A percentile compares a stretch with the other conserved stretches of the same genome.
Evolutionary conservation across 2,888 invertebrate genomes (phyloP).

Genomic region (Cylloceria caligata): DNA sequence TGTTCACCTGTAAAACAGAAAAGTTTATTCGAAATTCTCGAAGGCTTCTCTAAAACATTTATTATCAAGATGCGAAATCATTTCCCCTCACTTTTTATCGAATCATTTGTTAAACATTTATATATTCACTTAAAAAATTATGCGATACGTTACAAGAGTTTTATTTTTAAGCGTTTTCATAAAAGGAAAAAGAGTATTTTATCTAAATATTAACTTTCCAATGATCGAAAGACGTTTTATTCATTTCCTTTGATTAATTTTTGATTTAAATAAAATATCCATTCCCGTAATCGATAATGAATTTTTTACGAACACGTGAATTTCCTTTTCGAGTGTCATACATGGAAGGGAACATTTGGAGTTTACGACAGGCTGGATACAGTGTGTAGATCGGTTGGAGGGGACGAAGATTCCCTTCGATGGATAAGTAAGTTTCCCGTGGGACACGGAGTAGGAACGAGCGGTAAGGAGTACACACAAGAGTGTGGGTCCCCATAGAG

Average conservation of each 20-base stretch:
- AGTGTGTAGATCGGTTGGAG: background rate
- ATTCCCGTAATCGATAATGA: background rate
- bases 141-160: too few species aligned
- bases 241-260: background rate
- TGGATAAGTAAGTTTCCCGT: background rate
- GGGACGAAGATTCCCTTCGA: slow-evolving; percentile 3
- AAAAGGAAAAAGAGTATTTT: too few species aligned
- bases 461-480: background rate
- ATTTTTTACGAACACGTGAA: slow-evolving; percentile 13
- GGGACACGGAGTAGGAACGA: slow-evolving; percentile 4
- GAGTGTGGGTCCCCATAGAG: slow-evolving; percentile 68
- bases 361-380: background rate
- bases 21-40: background rate
- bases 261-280: background rate
- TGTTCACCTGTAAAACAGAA: slow-evolving; percentile 3
- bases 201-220: too few species aligned
- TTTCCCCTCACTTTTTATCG: too few species aligned
- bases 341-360: background rate
- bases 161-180: too few species aligned
- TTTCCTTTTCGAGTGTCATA: background rate
- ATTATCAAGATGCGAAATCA: too few species aligned
- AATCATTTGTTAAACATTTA: too few species aligned
- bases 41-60: background rate
- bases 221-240: too few species aligned
- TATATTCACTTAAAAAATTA: too few species aligned